Percentiles rank a stretch among this genome's conserved stretches.
Conservation (phyloP, 2,113 vertebrate species). For the Phalacrocorax carbo region DNA sequence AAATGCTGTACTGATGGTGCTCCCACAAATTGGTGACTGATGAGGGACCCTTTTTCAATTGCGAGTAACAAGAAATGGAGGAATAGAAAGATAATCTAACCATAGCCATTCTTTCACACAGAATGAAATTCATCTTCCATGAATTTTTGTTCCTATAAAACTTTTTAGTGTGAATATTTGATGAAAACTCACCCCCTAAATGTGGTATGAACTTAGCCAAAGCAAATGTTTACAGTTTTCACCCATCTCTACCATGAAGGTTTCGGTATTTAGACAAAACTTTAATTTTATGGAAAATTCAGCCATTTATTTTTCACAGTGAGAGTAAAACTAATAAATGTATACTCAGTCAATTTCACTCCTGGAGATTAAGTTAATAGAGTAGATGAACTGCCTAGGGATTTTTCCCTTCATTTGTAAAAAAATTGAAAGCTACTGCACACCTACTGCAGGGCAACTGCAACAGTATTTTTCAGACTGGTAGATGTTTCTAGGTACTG, state of each 20-base stretch:
- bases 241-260: constrained; percentile 13
- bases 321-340: constrained; percentile 52
- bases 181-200: neutral
- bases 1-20: neutral
- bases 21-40: neutral
- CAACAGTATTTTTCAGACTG: neutral
- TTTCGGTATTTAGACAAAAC: constrained; percentile 65
- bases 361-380: constrained; percentile 60
- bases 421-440: constrained; percentile 15
- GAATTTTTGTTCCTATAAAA: neutral
- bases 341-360: constrained; percentile 54
- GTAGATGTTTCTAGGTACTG: neutral
- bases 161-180: neutral
- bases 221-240: constrained; percentile 5
- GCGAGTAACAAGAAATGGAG: neutral
- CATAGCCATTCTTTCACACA: neutral
- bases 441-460: constrained; percentile 15
- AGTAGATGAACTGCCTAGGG: constrained; percentile 43
- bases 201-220: neutral
- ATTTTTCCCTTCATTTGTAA: constrained; percentile 38
- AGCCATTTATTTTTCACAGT: constrained; percentile 58
- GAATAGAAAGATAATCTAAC: neutral
- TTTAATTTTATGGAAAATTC: constrained; percentile 61
- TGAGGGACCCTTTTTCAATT: neutral
- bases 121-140: neutral